Base-by-base conservation (phyloP, 1,140 invertebrate species). In the Drosophila gunungcola region DNA sequence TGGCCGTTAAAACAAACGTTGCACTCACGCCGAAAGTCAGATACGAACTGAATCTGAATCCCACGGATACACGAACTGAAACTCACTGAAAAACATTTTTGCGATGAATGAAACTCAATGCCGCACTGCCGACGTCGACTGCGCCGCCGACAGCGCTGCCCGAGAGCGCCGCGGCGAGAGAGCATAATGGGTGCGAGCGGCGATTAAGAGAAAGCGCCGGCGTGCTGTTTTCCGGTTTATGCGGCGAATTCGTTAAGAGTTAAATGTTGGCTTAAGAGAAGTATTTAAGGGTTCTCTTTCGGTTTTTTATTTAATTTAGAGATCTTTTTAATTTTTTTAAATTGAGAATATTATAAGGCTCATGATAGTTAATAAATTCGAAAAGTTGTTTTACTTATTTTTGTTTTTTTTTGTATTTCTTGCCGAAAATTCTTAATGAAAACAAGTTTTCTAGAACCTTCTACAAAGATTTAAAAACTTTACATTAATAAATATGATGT, bases 21-120 rank as follows among this genome's bases (percentile, higher is more conserved):
- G 80, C 84, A 84, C 86, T 89, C 84, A 89, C 84, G 84, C 76
- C 84, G 84, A 90, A 78, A 80, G 84, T 88, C 75, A 86, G 78
- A 81, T 75, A 88, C 83, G 79, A 86, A 83, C 70, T 80, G 77
- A 51, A 51, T 48, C 46, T 27, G 36, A 38, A 38, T 38, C 10
- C 36, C 46, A 80, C 39, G 38, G 51, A 64, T 79, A 67, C 58
- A 63, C 43, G 43, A 46, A 46, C 70, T 54, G 67, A 69, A 60
- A 29, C 38, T 41, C 73, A 78, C 60, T 63, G 67, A 70, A 51
- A 51, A 51, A 48, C 25, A 10, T 4, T 10, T 63, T 65, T 75
- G 73, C 79, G 78, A 81, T 88, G 84, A 89, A 89, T 89, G 84
- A 89, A 89, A 89, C 84, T 83, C 84, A 65, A 89, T 74, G 80